phyloP scores from a whole-genome alignment of 64 coral and sea anemone genomes.

The Stylophora pistillata region DNA sequence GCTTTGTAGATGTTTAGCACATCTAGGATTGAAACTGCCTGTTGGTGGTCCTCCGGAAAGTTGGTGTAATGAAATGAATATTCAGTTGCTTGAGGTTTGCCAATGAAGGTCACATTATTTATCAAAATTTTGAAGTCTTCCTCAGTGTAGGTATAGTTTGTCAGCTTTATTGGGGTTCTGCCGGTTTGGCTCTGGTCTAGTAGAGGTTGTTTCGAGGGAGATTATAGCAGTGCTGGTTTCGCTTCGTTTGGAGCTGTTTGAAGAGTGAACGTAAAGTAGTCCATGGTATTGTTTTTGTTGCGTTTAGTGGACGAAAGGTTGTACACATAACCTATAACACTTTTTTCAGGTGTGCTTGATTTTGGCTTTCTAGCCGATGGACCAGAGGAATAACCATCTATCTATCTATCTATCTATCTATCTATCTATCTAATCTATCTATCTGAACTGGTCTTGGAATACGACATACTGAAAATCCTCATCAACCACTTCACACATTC shows the following conservation, averaged over 20 bases:
- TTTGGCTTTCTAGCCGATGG: not conserved
- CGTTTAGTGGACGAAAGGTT: not conserved
- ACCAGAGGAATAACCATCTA: too few relatives aligned
- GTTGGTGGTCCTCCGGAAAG: not conserved
- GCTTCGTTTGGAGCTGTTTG: not conserved
- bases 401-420: not conserved
- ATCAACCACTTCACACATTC: too few relatives aligned
- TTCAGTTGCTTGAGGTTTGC: constrained; percentile 3
- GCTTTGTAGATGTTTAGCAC: not conserved
- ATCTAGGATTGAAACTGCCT: not conserved
- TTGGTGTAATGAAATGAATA: constrained; percentile 29
- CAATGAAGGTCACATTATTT: constrained; percentile 18
- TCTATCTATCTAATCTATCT: too few relatives aligned
- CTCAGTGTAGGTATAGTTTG: not conserved
- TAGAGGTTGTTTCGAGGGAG: not conserved
- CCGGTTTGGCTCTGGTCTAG: not conserved
- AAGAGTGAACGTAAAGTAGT: not conserved
- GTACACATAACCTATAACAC: constrained; percentile 19
- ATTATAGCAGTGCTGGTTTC: not conserved
- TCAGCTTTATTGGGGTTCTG: constrained; percentile 2
- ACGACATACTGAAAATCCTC: too few relatives aligned
- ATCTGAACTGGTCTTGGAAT: too few relatives aligned
- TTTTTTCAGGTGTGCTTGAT: not conserved
- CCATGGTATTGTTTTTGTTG: not conserved
- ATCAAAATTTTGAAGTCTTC: not conserved